Conservation (phyloP, 2,113 vertebrate genomes). For the Elanus axillaris region DNA sequence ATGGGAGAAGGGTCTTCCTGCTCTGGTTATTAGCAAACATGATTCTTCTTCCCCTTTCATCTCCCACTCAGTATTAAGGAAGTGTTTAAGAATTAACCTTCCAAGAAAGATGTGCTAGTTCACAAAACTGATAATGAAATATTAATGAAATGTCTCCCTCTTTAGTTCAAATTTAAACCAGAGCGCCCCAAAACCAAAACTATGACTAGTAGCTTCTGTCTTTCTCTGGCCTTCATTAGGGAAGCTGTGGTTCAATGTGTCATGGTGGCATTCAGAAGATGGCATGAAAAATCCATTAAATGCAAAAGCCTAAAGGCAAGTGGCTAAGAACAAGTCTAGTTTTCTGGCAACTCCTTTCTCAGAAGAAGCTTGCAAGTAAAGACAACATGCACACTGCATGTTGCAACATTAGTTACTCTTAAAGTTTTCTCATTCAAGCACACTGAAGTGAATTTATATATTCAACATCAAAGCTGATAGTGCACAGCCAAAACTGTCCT, state of each 20-base stretch:
- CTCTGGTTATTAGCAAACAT: background rate
- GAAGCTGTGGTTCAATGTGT: background rate
- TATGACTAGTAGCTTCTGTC: background rate
- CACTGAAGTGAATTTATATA: rapidly evolving
- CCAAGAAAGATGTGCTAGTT: background rate
- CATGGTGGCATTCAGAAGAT: background rate
- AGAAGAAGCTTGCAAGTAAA: background rate
- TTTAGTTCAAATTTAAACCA: background rate
- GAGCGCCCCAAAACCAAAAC: background rate
- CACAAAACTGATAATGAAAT: background rate
- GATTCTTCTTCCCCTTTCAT: background rate
- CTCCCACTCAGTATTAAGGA: background rate
- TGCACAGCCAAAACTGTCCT: background rate
- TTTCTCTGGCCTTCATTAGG: background rate
- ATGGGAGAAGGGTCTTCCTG: background rate
- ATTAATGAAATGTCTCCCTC: background rate
- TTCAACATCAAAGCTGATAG: background rate
- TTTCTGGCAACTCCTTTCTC: background rate
- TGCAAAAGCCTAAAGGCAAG: background rate
- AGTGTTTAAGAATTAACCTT: background rate
- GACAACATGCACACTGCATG: rapidly evolving
- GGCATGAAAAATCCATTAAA: background rate
- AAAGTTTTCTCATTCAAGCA: background rate
- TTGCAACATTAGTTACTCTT: background rate
- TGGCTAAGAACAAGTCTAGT: background rate